A percentile compares a stretch with the other conserved stretches of the same genome.
Conservation (phyloP, 2,797 vertebrate genomes). For the Pipistrellus nathusii region DNA sequence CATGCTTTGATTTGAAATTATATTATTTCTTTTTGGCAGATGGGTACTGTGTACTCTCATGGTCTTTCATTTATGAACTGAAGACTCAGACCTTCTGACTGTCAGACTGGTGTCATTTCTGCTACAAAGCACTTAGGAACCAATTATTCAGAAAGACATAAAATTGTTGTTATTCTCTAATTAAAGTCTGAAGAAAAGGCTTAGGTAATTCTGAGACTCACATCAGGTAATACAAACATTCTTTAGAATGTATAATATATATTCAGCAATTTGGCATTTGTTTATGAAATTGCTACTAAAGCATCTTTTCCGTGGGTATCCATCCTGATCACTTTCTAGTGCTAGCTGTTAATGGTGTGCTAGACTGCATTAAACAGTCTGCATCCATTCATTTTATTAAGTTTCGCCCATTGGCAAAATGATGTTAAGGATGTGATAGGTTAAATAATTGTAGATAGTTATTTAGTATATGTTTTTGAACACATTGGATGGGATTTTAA, state of each 20-base stretch:
- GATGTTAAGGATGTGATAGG: neutral
- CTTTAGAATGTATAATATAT: neutral
- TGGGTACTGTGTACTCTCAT: neutral
- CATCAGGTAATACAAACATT: neutral
- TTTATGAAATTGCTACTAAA: constrained; percentile 5
- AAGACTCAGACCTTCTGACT: neutral
- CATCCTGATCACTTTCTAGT: neutral
- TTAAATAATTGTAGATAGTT: neutral
- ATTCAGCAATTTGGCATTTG: neutral
- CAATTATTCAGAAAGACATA: neutral
- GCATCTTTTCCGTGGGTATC: neutral
- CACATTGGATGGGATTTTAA: neutral
- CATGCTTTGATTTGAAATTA: neutral
- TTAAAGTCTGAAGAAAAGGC: neutral
- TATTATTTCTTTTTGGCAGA: neutral
- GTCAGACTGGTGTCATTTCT: neutral
- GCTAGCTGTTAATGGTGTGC: neutral
- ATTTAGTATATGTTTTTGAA: neutral
- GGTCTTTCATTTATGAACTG: neutral
- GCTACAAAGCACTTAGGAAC: neutral
- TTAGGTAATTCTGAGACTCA: neutral
- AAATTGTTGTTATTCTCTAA: neutral
- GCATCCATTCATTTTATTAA: neutral
- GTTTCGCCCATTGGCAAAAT: neutral
- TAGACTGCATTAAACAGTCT: neutral